Evolutionary conservation across 2,888 invertebrate genomes (phyloP).

Genomic region (Apoderus coryli): DNA sequence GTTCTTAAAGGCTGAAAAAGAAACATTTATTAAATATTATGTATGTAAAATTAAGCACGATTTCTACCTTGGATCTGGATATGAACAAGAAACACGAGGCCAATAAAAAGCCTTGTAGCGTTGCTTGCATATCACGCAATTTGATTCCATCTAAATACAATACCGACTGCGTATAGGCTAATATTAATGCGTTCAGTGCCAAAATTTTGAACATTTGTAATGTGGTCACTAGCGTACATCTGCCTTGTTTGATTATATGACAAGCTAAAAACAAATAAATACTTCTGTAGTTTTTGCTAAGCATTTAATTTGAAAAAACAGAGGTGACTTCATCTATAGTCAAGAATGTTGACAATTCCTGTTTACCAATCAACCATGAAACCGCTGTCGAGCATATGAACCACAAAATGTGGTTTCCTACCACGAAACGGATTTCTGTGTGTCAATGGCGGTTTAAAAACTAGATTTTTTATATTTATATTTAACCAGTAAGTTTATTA

Average conservation of each 20-base stretch:
- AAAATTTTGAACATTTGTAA: conserved; percentile 99
- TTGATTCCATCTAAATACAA: conserved; percentile 96
- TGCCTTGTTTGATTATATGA: conserved; percentile 97
- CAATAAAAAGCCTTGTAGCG: conserved; percentile 86
- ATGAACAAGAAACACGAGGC: conserved; percentile 98
- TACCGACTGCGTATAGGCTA: conserved; percentile 97
- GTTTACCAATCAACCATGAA: too few species aligned
- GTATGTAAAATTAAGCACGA: neutral
- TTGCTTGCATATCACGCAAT: conserved; percentile 95
- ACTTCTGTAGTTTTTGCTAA: too few species aligned
- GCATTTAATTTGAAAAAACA: too few species aligned
- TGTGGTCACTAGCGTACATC: conserved; percentile 97
- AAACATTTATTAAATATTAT: too few species aligned
- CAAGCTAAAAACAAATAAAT: conserved; percentile 67
- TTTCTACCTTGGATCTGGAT: conserved; percentile 80
- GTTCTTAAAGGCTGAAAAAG: conserved; percentile 69
- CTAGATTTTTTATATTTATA: too few species aligned
- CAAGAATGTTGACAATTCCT: too few species aligned
- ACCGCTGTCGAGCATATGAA: too few species aligned
- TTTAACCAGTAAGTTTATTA: too few species aligned
- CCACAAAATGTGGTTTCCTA: too few species aligned
- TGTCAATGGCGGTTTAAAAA: too few species aligned
- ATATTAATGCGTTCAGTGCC: conserved; percentile 90
- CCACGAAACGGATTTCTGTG: too few species aligned
- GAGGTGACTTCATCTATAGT: too few species aligned